Evolutionary conservation across 2,888 invertebrate species (phyloP).

Genomic region (Merodon equestris): DNA sequence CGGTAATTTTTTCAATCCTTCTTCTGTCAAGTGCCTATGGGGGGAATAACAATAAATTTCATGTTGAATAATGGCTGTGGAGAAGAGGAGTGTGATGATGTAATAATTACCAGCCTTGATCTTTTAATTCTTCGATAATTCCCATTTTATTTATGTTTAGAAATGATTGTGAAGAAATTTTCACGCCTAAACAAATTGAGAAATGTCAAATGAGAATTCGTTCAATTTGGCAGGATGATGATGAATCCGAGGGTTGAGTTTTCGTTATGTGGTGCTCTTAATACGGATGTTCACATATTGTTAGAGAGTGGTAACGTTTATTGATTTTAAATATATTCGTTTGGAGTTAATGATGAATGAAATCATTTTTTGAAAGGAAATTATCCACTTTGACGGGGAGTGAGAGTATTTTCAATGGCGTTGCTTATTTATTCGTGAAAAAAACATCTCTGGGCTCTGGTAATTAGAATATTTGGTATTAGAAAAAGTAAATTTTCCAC

Average conservation of each 20-base stretch:
- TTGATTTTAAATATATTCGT: no score
- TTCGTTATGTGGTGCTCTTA: slow-evolving; percentile 33
- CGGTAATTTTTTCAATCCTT: slow-evolving; percentile 84
- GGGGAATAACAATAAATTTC: slow-evolving; percentile 1
- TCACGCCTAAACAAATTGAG: slow-evolving; percentile 63
- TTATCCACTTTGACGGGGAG: no score
- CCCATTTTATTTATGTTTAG: slow-evolving; percentile 79
- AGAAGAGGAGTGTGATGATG: slow-evolving; percentile 9
- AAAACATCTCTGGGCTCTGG: no score
- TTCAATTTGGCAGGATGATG: slow-evolving; percentile 33
- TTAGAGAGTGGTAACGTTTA: no score
- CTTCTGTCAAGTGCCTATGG: slow-evolving; percentile 85
- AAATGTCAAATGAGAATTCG: slow-evolving; percentile 55
- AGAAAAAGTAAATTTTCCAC: no score
- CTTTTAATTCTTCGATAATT: slow-evolving; percentile 82
- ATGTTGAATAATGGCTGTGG: slow-evolving; percentile 7
- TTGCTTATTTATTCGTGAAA: no score
- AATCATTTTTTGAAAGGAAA: no score
- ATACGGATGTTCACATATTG: neutral
- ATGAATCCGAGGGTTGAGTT: slow-evolving; percentile 9
- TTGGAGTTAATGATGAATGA: no score
- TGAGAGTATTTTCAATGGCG: no score
- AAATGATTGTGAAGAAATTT: slow-evolving; percentile 49
- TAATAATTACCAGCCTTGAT: slow-evolving; percentile 83
- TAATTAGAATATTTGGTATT: no score